Evolutionary conservation across 2,113 vertebrate species (phyloP), one percentile per base, ranked within the genome.

Genomic region (Pipa parva): DNA sequence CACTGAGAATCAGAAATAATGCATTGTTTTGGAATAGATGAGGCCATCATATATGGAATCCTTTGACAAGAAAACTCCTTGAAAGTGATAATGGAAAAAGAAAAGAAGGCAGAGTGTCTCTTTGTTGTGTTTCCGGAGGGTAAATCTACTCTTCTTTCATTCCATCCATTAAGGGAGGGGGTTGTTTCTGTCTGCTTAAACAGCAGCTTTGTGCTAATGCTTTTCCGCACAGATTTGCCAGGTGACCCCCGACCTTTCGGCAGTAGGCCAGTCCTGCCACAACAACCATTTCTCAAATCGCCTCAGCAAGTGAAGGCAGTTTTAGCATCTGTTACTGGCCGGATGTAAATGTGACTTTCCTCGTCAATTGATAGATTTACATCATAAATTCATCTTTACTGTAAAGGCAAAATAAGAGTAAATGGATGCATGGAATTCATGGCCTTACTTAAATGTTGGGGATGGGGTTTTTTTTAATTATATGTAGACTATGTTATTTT

Each of bases 151-250:
- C 15, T 1, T 73, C 64, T 73, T 73, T 73, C 57, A 39, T 42
- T 39, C 0, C 42, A 62, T 63, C 63, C 57, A 15, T 8, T 52
- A 55, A 73, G 63, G 58, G 28, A 52, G 56, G 55, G 75, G 76
- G 54, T 75, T 50, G 58, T 55, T 73, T 73, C 73, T 0, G 0
- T 59, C 77, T 76, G 71, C 75, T 80, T 64, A 27, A 72, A 73
- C 71, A 77, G 76, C 45, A 1, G 1, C 78, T 71, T 61, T 79
- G 76, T 80, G 75, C 77, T 74, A 37, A 63, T 63, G 74, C 68
- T 54, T 78, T 81, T 88, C 80, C 77, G 73, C 75, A 63, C 63
- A 68, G 50, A 75, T 76, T 67, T 73, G 76, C 78, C 83, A 81
- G 76, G 71, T 83, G 81, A 84, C 77, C 55, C 76, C 4, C 52